Conservation (phyloP, 2,797 vertebrate genomes). For the Malurus leucopterus region DNA sequence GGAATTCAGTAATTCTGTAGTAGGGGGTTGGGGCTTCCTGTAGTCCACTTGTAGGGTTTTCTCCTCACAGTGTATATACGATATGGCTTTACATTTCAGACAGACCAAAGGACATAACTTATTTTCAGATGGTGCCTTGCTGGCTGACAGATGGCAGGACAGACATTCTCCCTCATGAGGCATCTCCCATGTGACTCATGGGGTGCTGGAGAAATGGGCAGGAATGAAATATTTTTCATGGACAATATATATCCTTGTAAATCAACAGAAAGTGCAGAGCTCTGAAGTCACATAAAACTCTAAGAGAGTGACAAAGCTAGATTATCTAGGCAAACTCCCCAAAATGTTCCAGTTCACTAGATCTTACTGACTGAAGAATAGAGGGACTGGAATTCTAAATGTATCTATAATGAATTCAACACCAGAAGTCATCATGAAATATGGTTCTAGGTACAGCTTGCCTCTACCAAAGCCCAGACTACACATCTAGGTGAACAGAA, state of each 20-base stretch:
- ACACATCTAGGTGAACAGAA: background rate
- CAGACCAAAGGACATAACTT: background rate
- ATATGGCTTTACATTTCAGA: background rate
- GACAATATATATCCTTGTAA: background rate
- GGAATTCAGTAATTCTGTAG: background rate
- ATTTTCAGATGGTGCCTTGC: background rate
- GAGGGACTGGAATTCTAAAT: background rate
- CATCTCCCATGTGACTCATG: background rate
- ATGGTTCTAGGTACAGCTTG: background rate
- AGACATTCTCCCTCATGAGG: background rate
- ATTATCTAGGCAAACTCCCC: background rate
- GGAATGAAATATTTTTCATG: background rate
- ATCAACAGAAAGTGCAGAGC: background rate
- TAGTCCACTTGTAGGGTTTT: background rate
- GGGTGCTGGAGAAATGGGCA: background rate
- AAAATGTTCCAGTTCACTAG: background rate
- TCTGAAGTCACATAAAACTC: background rate
- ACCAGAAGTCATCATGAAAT: background rate
- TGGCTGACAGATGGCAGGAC: slow-evolving; percentile 7
- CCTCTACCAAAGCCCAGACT: background rate
- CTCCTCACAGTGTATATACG: background rate
- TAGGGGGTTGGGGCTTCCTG: background rate
- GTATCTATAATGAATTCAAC: background rate
- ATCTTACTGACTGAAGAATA: background rate
- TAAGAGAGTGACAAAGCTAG: background rate